Conservation (phyloP, 2,797 vertebrate genomes). For the Sus cebifrons region DNA sequence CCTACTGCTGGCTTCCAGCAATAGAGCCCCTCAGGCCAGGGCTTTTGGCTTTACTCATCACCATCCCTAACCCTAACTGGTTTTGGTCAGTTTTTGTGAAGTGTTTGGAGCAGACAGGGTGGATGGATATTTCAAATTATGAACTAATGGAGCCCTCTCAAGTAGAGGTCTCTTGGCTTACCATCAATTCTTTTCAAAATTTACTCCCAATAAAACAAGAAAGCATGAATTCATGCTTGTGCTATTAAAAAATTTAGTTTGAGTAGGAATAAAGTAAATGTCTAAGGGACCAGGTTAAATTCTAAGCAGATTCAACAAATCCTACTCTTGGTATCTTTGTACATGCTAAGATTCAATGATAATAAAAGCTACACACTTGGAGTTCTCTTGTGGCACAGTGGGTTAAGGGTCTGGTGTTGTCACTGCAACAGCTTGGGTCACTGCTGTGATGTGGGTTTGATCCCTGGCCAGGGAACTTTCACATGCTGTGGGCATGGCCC, state of each 20-base stretch:
- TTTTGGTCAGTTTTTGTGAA: constrained; percentile 1
- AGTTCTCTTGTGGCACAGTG: no score
- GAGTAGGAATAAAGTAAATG: not conserved
- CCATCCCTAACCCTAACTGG: not conserved
- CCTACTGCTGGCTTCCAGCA: not conserved
- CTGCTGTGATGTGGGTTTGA: no score
- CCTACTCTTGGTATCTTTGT: constrained; percentile 35
- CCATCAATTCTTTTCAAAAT: not conserved
- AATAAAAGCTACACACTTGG: not conserved
- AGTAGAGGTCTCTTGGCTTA: not conserved
- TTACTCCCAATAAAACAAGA: constrained; percentile 24
- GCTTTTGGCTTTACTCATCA: not conserved
- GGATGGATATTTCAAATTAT: not conserved
- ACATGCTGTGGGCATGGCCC: no score
- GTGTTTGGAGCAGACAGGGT: not conserved
- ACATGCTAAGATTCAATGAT: constrained; percentile 1
- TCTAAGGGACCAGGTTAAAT: not conserved
- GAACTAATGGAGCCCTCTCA: not conserved
- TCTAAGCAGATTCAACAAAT: constrained; percentile 55
- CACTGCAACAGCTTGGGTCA: no score
- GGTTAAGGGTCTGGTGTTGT: no score
- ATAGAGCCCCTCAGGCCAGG: not conserved
- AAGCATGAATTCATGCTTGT: not conserved
- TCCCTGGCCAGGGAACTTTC: no score
- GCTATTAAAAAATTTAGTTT: not conserved